Conservation (phyloP, 2,797 vertebrate species). For the Toxotes lorentzi region DNA sequence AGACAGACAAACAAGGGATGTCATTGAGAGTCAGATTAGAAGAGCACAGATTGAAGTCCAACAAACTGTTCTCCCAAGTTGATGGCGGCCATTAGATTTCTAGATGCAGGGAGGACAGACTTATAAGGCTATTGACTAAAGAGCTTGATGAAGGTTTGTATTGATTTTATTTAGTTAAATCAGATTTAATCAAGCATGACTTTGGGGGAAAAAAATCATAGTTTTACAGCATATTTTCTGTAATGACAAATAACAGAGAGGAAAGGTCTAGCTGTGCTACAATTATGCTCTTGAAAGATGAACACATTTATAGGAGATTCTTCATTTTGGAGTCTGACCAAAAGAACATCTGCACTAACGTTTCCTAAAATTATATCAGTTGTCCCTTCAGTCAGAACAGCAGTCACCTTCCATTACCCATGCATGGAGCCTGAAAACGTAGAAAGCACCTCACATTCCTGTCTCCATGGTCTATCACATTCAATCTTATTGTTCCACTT, state of each 20-base stretch:
- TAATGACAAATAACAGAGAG: neutral
- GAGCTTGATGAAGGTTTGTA: neutral
- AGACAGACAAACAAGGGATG: neutral
- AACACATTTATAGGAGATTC: neutral
- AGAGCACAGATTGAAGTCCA: neutral
- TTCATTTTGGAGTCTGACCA: too few relatives aligned
- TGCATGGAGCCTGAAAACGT: neutral
- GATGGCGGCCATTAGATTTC: neutral
- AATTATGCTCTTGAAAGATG: neutral
- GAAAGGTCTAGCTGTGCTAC: neutral
- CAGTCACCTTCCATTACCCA: neutral
- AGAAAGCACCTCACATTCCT: neutral
- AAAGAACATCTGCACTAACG: neutral
- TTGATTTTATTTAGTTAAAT: neutral
- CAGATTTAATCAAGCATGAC: neutral
- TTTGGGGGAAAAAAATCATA: neutral
- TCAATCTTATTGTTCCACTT: neutral
- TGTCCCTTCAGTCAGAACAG: neutral
- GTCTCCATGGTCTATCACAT: neutral
- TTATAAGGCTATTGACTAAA: neutral
- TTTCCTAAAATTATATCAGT: accelerated
- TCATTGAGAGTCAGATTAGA: neutral
- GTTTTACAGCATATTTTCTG: neutral
- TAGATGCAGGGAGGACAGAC: neutral
- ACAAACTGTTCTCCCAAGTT: neutral